These are phyloP conservation scores for Petrophora chlorosata DNA, from an alignment of 2,888 invertebrate species.

Conservation along the genomic window DNA sequence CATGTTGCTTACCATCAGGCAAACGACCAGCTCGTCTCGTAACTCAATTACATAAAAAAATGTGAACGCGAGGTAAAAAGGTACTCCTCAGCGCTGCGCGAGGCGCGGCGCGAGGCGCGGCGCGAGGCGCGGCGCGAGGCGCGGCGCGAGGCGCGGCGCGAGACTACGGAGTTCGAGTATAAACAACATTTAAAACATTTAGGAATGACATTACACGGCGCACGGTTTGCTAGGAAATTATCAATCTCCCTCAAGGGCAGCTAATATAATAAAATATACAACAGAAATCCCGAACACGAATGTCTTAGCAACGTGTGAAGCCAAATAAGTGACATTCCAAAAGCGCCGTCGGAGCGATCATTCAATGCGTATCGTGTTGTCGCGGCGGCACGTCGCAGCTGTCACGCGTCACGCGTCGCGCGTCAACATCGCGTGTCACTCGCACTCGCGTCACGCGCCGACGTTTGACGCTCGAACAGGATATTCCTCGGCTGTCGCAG, in stretches of 20 bases:
- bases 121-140: too few species aligned
- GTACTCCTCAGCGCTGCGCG: too few species aligned
- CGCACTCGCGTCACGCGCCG: not conserved
- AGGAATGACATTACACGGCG: not conserved
- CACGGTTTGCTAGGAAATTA: not conserved
- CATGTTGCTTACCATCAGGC: too few species aligned
- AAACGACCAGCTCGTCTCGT: too few species aligned
- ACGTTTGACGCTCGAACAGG: not conserved
- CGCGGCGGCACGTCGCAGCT: not conserved
- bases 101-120: too few species aligned
- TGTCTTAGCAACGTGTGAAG: not conserved
- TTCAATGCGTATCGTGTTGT: not conserved
- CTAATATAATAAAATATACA: conserved; percentile 1
- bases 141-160: too few species aligned
- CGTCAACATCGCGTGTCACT: not conserved
- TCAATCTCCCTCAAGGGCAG: conserved; percentile 3
- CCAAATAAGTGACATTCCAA: conserved; percentile 10
- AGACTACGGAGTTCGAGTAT: too few species aligned
- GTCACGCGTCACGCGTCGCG: not conserved
- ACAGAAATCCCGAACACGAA: not conserved
- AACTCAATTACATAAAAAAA: too few species aligned
- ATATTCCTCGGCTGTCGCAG: not conserved
- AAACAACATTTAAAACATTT: too few species aligned
- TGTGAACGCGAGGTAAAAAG: too few species aligned
- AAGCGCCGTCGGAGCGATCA: not conserved